phyloP scores from a whole-genome alignment of 2,888 invertebrate species.

The Drosophila imparisetae region DNA sequence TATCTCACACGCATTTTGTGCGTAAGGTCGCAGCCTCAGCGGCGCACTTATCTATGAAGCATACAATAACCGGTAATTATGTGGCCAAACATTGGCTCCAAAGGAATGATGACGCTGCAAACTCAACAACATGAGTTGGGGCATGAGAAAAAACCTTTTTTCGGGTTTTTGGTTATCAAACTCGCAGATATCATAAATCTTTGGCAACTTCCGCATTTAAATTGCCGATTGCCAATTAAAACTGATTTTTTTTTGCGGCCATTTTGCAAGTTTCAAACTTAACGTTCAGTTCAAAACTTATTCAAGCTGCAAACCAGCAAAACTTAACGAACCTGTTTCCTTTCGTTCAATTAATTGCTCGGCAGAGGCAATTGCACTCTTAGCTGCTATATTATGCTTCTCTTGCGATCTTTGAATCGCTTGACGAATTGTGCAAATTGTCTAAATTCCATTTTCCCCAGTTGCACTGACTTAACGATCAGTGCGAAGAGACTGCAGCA shows the following conservation, averaged over 20 bases:
- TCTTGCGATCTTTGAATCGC: background rate
- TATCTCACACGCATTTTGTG: constrained; percentile 72
- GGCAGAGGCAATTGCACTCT: constrained; percentile 8
- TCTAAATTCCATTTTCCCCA: background rate
- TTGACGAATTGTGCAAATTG: background rate
- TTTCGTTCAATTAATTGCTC: constrained; percentile 50
- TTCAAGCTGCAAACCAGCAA: constrained; percentile 57
- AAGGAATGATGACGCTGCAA: constrained; percentile 72
- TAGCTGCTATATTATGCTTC: background rate
- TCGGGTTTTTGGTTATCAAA: constrained; percentile 9
- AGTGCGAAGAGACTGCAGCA: background rate
- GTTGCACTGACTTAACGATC: background rate
- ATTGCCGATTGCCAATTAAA: constrained; percentile 47
- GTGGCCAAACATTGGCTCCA: constrained; percentile 47
- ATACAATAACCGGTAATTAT: constrained; percentile 64
- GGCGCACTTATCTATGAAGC: constrained; percentile 69
- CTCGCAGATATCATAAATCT: constrained; percentile 62
- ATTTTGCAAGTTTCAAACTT: constrained; percentile 21
- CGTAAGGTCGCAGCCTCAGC: constrained; percentile 72
- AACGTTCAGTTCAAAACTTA: constrained; percentile 36
- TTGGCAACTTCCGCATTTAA: constrained; percentile 69
- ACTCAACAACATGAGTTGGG: constrained; percentile 20
- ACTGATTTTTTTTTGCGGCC: constrained; percentile 18
- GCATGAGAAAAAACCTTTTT: constrained; percentile 59
- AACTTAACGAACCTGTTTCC: constrained; percentile 32